A percentile compares a stretch with the other conserved stretches of the same genome.
Evolutionary conservation across 2,113 vertebrate species (phyloP).

Genomic region (Morone chrysops): DNA sequence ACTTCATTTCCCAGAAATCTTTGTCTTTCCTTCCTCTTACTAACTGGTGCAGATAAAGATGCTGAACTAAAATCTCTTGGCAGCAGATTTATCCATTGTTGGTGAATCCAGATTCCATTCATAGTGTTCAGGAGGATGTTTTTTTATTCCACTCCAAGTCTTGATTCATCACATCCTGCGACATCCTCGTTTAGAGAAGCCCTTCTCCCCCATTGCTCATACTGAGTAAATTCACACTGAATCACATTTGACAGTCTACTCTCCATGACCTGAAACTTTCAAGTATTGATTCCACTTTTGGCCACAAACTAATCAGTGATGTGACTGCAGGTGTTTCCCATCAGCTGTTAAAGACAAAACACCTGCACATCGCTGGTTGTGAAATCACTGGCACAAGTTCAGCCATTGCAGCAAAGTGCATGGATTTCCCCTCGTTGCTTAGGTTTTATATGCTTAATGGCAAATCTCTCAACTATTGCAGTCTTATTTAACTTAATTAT

Average conservation of each 20-base stretch:
- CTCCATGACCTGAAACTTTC: background rate
- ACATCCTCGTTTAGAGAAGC: slow-evolving; percentile 29
- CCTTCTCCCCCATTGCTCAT: background rate
- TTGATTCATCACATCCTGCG: slow-evolving; percentile 63
- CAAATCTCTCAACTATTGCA: background rate
- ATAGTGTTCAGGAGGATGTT: slow-evolving; percentile 53
- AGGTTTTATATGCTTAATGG: background rate
- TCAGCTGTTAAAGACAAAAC: slow-evolving; percentile 21
- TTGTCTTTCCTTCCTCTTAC: slow-evolving; percentile 38
- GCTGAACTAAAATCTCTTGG: slow-evolving; percentile 40
- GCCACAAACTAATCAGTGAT: background rate
- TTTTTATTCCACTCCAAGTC: slow-evolving; percentile 51
- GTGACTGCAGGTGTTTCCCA: slow-evolving; percentile 41
- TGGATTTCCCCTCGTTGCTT: background rate
- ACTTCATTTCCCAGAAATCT: slow-evolving; percentile 54
- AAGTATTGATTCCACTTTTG: slow-evolving; percentile 25
- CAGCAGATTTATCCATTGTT: slow-evolving; percentile 59
- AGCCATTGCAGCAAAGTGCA: background rate
- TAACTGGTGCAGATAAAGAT: slow-evolving; percentile 11
- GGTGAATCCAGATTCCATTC: slow-evolving; percentile 50
- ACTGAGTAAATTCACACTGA: background rate
- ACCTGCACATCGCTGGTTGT: slow-evolving; percentile 6
- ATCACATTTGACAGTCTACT: background rate
- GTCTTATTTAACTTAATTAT: too few species aligned
- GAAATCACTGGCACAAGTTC: background rate